Evolutionary conservation across 2,113 vertebrate genomes (phyloP), one percentile per base, ranked within the genome.

Genomic region (Mionectes macconnelli): DNA sequence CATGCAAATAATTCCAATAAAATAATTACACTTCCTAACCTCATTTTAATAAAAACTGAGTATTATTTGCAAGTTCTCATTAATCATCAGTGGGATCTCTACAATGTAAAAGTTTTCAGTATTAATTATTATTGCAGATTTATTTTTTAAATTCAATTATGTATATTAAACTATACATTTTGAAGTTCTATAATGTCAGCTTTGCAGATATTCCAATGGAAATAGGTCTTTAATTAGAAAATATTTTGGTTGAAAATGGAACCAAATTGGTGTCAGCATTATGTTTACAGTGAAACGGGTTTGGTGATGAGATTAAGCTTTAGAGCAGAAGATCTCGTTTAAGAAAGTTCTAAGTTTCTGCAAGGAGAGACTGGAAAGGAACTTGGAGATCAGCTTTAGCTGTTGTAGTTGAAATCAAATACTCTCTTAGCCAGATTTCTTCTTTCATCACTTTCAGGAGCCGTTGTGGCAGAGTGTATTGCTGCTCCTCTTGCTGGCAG

Each of bases 371-470:
- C 47, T 64, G 44, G 49, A 69, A 89, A 86, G 60, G 64, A 90
- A 44, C 60, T 64, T 75, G 56, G 86, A 90, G 62, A 88, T 63
- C 56, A 64, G 66, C 83, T 90, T 90, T 95, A 89, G 85, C 66
- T 94, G 82, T 76, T 87, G 30, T 17, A 83, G 56, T 82, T 90
- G 96, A 81, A 95, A 96, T 95, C 40, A 79, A 92, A 89, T 85
- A 87, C 53, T 93, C 30, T 92, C 64, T 89, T 78, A 91, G 90
- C 59, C 86, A 95, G 93, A 94, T 93, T 96, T 95, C 72, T 69
- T 83, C 93, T 94, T 97, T 95, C 92, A 90, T 95, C 95, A 84
- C 96, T 94, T 89, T 80, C 77, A 56, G 88, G 70, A 96, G 80
- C 85, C 6, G 27, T 68, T 64, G 90, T 70, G 83, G 88, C 85